Evolutionary conservation across 2,797 vertebrate genomes (phyloP).

Genomic region (Sebastes aleutianus): DNA sequence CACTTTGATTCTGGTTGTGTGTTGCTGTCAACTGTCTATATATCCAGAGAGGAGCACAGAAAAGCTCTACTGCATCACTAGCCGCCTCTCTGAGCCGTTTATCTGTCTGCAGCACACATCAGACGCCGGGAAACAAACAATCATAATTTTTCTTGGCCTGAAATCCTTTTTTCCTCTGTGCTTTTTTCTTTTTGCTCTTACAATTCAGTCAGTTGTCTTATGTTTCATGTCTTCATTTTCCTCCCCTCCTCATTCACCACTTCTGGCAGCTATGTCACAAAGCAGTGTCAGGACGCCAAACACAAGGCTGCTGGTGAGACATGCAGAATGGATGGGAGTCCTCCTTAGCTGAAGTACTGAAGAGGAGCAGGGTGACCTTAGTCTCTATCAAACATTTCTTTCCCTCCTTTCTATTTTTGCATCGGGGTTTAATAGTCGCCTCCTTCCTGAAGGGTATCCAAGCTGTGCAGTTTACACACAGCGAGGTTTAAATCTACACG

Average conservation of each 20-base stretch:
- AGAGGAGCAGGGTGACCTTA: constrained; percentile 37
- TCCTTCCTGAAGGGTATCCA: not conserved
- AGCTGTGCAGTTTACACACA: not conserved
- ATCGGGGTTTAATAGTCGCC: not conserved
- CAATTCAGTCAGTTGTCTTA: not conserved
- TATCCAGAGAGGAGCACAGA: not conserved
- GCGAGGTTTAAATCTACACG: not conserved
- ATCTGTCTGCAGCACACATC: constrained; percentile 13
- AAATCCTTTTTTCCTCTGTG: constrained; percentile 1
- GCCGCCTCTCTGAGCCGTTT: not conserved
- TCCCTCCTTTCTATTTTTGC: not conserved
- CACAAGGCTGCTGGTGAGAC: not conserved
- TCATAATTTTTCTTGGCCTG: not conserved
- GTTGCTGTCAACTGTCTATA: not conserved
- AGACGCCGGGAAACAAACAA: not conserved
- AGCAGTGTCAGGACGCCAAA: constrained; percentile 1
- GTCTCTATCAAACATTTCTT: constrained; percentile 7
- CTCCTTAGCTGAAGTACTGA: not conserved
- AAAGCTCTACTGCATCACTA: not conserved
- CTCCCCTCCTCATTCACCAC: not conserved
- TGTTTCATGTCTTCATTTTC: constrained; percentile 23
- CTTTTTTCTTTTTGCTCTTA: not conserved
- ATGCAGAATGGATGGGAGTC: constrained; percentile 17
- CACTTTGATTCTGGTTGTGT: not conserved
- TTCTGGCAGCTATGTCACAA: constrained; percentile 10